Evolutionary conservation across 2,113 vertebrate species (phyloP).

Genomic region (Bombycilla garrulus): DNA sequence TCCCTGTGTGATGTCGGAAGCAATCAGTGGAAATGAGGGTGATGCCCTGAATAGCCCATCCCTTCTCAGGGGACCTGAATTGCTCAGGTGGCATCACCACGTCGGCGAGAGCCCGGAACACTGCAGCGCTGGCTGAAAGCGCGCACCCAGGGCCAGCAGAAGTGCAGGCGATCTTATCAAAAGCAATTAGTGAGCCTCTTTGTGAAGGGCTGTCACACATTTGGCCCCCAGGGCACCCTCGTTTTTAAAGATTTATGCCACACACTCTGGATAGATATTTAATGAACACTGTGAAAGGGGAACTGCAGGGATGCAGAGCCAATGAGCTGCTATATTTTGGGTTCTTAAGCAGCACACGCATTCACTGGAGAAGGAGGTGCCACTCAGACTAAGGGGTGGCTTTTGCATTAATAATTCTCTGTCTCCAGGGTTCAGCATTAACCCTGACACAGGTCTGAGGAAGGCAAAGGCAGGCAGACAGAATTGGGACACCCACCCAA

Average conservation of each 20-base stretch:
- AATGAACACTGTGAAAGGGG: neutral
- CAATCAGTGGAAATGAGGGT: neutral
- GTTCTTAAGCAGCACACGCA: neutral
- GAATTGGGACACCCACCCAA: fast-evolving
- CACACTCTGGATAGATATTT: neutral
- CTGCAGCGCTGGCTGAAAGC: neutral
- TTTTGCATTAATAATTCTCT: neutral
- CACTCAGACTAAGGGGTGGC: neutral
- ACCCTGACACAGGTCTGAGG: neutral
- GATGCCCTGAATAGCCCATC: neutral
- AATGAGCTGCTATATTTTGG: neutral
- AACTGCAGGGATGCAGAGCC: neutral
- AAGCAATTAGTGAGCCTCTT: neutral
- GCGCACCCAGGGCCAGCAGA: neutral
- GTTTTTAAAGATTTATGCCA: neutral
- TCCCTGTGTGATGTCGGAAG: neutral
- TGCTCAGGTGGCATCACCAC: neutral
- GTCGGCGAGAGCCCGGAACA: fast-evolving
- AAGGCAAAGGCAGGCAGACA: neutral
- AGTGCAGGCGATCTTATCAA: neutral
- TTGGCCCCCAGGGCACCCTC: neutral
- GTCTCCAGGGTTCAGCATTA: neutral
- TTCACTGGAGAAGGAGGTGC: neutral
- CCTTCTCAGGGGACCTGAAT: neutral
- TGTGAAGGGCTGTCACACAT: neutral